Base-by-base conservation (phyloP, 2,797 vertebrate species). In the Parauchenoglanis punctatus region DNA sequence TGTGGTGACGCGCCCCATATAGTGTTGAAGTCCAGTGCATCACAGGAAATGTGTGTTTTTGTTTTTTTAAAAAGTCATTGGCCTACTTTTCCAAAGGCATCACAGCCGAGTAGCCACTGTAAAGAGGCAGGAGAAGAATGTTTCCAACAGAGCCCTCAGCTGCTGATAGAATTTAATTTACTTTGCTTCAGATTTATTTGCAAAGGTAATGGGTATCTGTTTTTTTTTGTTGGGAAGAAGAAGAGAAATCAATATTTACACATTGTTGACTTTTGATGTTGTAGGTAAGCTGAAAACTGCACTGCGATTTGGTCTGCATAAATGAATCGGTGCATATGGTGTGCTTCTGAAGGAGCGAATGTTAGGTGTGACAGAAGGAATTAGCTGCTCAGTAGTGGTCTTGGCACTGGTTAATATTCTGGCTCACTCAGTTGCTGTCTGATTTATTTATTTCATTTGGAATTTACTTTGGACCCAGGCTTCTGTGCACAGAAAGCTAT, bases 401-500 rank as follows among this genome's bases (percentile, higher is more conserved):
- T 77, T 52, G 54, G 46, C 8, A 54, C 52, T 67, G 73, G 58
- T 40, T 85, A 59, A 85, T 72, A 72, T 77, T 84, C 15, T 78
- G 35, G 15, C 31, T 82, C 52, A n/a, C 15, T 81, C 25, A 81
- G 52, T 84, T 83, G 84, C 63, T 81, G n/a, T 86, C 28, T 87
- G 84, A 81, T 88, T 75, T 89, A 81, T 88, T 75, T 89, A 68
- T 83, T 77, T 85, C 44, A 75, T 65, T 46, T 84, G 83, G 52
- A 28, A 70, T 89, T 35, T 72, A 80, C 61, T 73, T 85, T 72
- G 78, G 76, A 54, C 70, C 49, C 76, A 56, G 18, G 28, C 56
- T 46, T 28, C 85, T 59, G 31, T 25, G 77, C 44, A 65, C 44
- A 18, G 58, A 40, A 86, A 80, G 54, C 78, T 83, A 84, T 89